Base-by-base conservation (phyloP, 30 jellyfish, hydroid and myxozoan genomes). In the Mastigias papua region DNA sequence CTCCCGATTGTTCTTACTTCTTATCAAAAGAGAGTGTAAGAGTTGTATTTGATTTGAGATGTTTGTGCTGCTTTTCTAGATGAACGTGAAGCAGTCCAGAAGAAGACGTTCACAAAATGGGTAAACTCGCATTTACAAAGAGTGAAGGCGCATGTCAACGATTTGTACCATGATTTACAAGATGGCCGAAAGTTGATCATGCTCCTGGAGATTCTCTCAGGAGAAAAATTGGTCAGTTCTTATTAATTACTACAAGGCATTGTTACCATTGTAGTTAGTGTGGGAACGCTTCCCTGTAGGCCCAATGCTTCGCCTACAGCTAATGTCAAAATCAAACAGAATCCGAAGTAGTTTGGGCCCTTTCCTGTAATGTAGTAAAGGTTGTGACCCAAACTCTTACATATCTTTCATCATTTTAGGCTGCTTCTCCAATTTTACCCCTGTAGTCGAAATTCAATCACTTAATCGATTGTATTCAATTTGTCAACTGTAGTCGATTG, bases 91-190 rank as follows among this genome's bases (percentile, higher is more conserved):
- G 91, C 89, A 48, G 98, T 96, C 63, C 99, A 96, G 76, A 96
- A 96, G 89, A 96, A 96, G 87, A 96, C 99, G 20, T 96, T 96
- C 78, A 96, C 99, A 29, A 96, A 96, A 84, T 96, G 99, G 99
- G 96, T 96, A 57, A 96, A 96, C 79, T 86, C 98, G 10, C 99
- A 96, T 70, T 76, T 96, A 86, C 97, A 91, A 60, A 96, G 91
- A 58, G 91, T 96, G 67, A 73, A 73, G 35, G 97, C 98, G 15
- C 98, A 90, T 62, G 91, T 81, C 86, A 95, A 95, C 76, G 99
- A 95, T 68, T 58, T 95, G 76, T 95, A 95, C 61, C 96, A 86
- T 70, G 99, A 90, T 57, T 65, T 95, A 63, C 85, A 76, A 65
- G 99, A 95, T 81, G 99, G 99, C 10, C 80, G 99, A 31, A 94